A percentile compares a stretch with the other conserved stretches of the same genome.
Evolutionary conservation across 2,888 invertebrate species (phyloP).

Genomic region (Brenthis ino): DNA sequence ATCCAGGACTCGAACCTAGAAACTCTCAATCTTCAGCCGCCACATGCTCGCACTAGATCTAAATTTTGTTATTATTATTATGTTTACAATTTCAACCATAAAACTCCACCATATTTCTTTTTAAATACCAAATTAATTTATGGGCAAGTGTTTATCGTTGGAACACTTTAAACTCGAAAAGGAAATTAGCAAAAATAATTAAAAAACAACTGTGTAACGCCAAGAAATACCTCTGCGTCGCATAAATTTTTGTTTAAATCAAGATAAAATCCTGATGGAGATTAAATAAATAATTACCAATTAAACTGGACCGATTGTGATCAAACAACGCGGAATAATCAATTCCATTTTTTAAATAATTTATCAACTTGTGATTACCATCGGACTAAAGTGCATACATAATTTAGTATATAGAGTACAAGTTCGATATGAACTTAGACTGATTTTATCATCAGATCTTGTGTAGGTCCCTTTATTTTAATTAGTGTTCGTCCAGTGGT

Average conservation of each 20-base stretch:
- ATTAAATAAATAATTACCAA: constrained; percentile 67
- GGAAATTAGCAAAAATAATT: constrained; percentile 14
- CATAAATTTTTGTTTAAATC: constrained; percentile 39
- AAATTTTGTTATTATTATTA: too few species aligned
- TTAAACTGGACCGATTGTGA: constrained; percentile 66
- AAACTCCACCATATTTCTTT: background rate
- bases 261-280: constrained; percentile 48
- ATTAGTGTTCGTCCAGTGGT: too few species aligned
- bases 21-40: too few species aligned
- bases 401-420: constrained; percentile 1
- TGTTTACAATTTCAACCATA: background rate
- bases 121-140: constrained; percentile 6
- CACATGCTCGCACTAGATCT: too few species aligned
- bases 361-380: constrained; percentile 68
- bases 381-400: constrained; percentile 52
- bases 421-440: background rate
- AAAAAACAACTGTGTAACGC: background rate
- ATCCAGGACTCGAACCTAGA: too few species aligned
- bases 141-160: background rate
- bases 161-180: constrained; percentile 8
- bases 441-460: background rate
- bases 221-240: constrained; percentile 17
- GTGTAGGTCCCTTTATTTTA: too few species aligned
- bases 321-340: constrained; percentile 66
- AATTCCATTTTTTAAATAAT: constrained; percentile 74